These are phyloP conservation scores for Pseudococcus jackbeardsleyi DNA, from an alignment of 2,888 invertebrate species.

Conservation along the genomic window DNA sequence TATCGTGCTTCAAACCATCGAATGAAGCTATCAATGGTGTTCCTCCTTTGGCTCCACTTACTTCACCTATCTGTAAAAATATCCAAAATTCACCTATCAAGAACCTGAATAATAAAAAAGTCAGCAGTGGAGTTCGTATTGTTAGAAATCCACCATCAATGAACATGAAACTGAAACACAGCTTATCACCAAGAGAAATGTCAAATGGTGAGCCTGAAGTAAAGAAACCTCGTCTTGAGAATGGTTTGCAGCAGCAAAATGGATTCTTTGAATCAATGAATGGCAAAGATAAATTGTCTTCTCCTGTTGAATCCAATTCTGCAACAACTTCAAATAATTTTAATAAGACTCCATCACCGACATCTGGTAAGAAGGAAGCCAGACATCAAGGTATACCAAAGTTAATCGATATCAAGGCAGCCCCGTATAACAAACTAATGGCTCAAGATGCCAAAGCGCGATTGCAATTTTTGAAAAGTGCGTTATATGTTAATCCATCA, in stretches of 20 bases:
- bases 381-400: constrained; percentile 66
- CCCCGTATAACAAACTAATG: constrained; percentile 66
- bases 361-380: not conserved
- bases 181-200: not conserved
- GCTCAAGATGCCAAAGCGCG: constrained; percentile 58
- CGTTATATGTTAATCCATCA: constrained; percentile 54
- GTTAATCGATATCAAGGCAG: constrained; percentile 67
- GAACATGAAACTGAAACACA: not conserved
- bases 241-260: not conserved
- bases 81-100: constrained; percentile 59
- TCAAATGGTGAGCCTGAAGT: not conserved
- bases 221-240: constrained; percentile 22
- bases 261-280: not conserved
- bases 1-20: constrained; percentile 55
- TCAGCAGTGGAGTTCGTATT: not conserved
- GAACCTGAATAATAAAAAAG: constrained; percentile 37
- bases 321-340: not conserved
- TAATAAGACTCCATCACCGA: not conserved
- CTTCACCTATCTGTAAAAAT: constrained; percentile 12
- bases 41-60: constrained; percentile 53
- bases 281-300: not conserved
- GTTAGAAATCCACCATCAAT: not conserved
- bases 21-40: not conserved
- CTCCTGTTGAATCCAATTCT: not conserved
- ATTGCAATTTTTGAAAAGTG: constrained; percentile 51